Base-by-base conservation (phyloP, 2,797 vertebrate genomes). In the Hoplostethus mediterraneus region DNA sequence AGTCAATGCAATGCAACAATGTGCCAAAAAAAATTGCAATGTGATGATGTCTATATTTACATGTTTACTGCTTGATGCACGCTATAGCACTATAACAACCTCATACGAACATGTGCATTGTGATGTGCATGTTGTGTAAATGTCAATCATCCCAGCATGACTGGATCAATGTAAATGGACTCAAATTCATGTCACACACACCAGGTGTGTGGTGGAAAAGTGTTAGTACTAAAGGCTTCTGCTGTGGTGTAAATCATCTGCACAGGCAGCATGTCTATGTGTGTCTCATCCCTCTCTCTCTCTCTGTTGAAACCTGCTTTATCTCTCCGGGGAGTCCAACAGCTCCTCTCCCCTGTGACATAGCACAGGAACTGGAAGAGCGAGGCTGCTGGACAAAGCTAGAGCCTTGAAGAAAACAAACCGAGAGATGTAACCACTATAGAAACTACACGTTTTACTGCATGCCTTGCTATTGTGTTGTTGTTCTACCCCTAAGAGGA, bases 321-420 rank as follows among this genome's bases (percentile, higher is more conserved):
- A 54, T 52, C 33, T 62, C 30, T 60, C 47, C 16, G 56, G 31
- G 30, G 31, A 57, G 25, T 55, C 47, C 42, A 51, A 4, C 65
- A 5, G 7, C 16, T 51, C 45, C 59, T 57, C 33, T 48, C 64
- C 33, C 56, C 3, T 61, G 60, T 33, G 53, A 55, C 30, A 5
- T 25, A 16, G 30, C 48, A 45, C 69, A 58, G 70, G 66, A 77
- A 79, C 70, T 67, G 67, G 55, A 54, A 76, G 36, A 63, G 55
- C 1, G 28, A 28, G 28, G 28, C 28, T 28, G 28, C 28, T 28
- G 28, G 28, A 49, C 16, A 49, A 49, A 31, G 28, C 31, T 17
- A 40, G 40, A 59, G 49, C n/a, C 28, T 16, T 28, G 36, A 47
- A 49, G 49, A 14, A 14, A 16, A 16, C 9, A 16, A 55, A 16